Base-by-base conservation (phyloP, 2,888 invertebrate genomes). In the Colostygia pectinataria region DNA sequence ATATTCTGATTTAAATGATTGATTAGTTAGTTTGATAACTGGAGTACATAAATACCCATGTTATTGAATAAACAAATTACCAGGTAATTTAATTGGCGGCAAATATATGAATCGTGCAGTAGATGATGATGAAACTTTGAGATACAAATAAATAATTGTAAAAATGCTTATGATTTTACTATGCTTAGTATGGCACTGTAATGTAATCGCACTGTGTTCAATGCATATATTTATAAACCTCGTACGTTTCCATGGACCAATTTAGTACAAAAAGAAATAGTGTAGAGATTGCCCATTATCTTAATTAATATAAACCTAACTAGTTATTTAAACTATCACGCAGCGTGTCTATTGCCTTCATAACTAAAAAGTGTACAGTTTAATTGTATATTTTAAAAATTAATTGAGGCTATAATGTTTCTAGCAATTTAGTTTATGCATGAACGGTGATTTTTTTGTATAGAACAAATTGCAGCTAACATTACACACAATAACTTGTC, bases 381-480 rank as follows among this genome's bases (percentile, higher is more conserved):
- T 34, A 59, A 45, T 48, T 54, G 52, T 52, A 54, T 32, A 57
- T 57, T 6, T 57, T 34, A 23, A n/a, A 37, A 38, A 34, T 29
- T 29, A 39, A 45, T 38, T 18, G 39, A 49, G 28, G 34, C 44
- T 27, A 45, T 45, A 43, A 41, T 46, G 38, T 48, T 40, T 27
- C 12, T 54, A 56, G 55, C 46, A 44, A 46, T 48, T 61, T 77
- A 78, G 77, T 68, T 68, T 69, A 69, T 84, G 88, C 87, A 88
- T 87, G 87, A 76, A 66, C 74, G 85, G 83, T 83, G 81, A 85
- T 78, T 78, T 74, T 73, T 70, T 72, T 66, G 66, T 75, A 75
- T 79, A 86, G 86, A 80, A 77, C 89, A 88, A 89, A 87, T 75
- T 72, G 89, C 89, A 90, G 89, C 89, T 90, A 88, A 80, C 87